phyloP scores from a whole-genome alignment of 2,113 vertebrate genomes.

The Talpa occidentalis region DNA sequence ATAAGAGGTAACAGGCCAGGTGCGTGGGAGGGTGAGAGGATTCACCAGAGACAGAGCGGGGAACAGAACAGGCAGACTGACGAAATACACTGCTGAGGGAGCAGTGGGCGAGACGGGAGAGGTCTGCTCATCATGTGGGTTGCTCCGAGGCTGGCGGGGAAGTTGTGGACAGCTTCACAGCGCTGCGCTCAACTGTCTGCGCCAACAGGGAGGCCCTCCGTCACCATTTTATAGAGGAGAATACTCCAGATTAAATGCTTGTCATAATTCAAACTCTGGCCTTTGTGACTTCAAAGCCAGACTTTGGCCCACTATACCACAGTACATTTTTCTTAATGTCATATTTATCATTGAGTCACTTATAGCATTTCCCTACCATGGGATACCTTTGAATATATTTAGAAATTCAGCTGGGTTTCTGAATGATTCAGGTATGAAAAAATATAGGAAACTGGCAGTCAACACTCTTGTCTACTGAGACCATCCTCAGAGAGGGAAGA shows the following conservation, averaged over 20 bases:
- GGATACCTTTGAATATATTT: background rate
- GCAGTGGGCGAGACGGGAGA: too few species aligned
- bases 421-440: background rate
- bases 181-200: too few species aligned
- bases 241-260: background rate
- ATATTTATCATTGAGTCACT: background rate
- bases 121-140: too few species aligned
- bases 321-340: background rate
- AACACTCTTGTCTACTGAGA: background rate
- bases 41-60: too few species aligned
- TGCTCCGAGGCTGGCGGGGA: too few species aligned
- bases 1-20: too few species aligned
- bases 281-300: background rate
- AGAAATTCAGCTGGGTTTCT: conserved; percentile 20
- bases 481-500: background rate
- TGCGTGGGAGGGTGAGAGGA: too few species aligned
- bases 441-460: background rate
- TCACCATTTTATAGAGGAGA: background rate
- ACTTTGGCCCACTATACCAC: background rate
- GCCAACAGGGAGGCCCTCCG: too few species aligned
- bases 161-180: too few species aligned
- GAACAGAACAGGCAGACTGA: too few species aligned
- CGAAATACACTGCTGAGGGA: too few species aligned
- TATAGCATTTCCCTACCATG: background rate
- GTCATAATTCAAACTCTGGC: background rate